Percentiles rank a stretch among this genome's conserved stretches.
These are phyloP conservation scores for Mesoligia furuncula DNA, from an alignment of 2,888 invertebrate species.

Conservation along the genomic window DNA sequence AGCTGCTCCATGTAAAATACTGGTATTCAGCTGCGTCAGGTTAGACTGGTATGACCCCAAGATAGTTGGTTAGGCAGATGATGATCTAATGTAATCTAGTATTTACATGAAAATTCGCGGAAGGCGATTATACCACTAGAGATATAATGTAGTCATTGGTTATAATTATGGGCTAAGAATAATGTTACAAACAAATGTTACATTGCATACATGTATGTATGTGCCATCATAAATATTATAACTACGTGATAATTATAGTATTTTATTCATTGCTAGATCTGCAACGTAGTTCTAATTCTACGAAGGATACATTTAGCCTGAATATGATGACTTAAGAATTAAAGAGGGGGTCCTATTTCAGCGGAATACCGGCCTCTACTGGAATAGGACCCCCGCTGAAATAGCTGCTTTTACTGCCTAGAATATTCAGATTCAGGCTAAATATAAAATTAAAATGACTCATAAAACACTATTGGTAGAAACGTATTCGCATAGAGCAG, in stretches of 20 bases:
- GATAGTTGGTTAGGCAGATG: no score
- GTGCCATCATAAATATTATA: slow-evolving; percentile 9
- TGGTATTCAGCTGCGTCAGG: neutral
- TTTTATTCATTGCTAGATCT: slow-evolving; percentile 8
- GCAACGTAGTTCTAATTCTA: neutral
- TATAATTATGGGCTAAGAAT: slow-evolving; percentile 13
- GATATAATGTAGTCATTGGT: neutral
- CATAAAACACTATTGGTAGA: neutral
- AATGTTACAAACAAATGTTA: slow-evolving; percentile 4
- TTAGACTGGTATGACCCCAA: neutral
- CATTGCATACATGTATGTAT: neutral
- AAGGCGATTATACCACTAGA: slow-evolving; percentile 8
- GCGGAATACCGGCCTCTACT: neutral
- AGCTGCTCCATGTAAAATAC: neutral
- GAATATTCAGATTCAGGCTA: neutral
- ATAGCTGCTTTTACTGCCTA: neutral
- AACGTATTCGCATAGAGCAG: neutral
- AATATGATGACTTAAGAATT: no score
- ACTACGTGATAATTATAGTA: slow-evolving; percentile 9
- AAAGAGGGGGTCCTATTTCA: no score
- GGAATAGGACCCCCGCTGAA: neutral
- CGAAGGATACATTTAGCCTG: neutral
- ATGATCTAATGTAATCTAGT: slow-evolving; percentile 14
- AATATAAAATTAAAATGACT: neutral
- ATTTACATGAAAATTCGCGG: slow-evolving; percentile 15